phyloP scores from a whole-genome alignment of 2,113 vertebrate genomes.

The Tragelaphus strepsiceros region DNA sequence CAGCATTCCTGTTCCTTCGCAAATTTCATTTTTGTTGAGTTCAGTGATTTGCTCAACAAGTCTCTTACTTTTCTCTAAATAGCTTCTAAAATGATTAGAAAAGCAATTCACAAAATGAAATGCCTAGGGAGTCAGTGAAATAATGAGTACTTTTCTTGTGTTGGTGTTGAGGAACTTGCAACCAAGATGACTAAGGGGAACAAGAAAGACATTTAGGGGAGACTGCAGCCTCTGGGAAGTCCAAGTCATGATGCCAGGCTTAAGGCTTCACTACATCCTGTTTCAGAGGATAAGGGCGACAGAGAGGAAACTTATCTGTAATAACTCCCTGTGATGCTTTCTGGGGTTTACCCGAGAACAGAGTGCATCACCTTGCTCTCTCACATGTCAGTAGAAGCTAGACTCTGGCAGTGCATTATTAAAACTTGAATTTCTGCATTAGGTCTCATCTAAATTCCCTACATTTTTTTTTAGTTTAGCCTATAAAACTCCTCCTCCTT shows the following conservation, averaged over 20 bases:
- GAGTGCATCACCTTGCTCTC: not conserved
- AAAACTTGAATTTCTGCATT: not conserved
- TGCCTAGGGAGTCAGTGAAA: not conserved
- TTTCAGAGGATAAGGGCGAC: not conserved
- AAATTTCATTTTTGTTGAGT: not conserved
- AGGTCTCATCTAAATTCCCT: not conserved
- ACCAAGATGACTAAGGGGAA: not conserved
- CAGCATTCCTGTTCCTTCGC: not conserved
- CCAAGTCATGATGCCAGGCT: not conserved
- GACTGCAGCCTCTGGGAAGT: not conserved
- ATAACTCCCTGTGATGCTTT: not conserved
- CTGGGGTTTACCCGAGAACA: not conserved
- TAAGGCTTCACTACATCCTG: not conserved
- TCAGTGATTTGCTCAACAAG: not conserved
- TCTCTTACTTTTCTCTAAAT: constrained; percentile 35
- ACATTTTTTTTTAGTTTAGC: not conserved
- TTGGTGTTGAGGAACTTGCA: not conserved
- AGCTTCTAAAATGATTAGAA: not conserved
- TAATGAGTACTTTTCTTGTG: not conserved
- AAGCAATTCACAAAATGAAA: constrained; percentile 6
- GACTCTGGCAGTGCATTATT: not conserved
- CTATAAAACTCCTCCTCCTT: not conserved
- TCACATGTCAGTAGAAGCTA: not conserved
- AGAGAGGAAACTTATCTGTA: not conserved
- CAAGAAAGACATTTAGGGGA: not conserved